Base-by-base conservation (phyloP, 2,888 invertebrate genomes). In the Cerceris rybyensis region DNA sequence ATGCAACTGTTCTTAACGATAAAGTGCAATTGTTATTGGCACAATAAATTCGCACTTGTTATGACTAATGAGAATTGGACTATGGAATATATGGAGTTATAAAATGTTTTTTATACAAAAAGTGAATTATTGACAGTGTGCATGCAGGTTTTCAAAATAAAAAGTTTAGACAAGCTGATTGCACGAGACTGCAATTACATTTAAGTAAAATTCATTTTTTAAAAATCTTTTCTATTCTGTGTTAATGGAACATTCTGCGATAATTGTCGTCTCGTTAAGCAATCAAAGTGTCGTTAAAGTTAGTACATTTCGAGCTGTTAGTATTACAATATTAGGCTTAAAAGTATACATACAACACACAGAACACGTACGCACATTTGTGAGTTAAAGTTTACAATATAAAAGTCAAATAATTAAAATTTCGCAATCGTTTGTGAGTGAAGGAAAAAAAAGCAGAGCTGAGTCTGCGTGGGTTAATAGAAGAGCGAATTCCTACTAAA, bases 401-500 rank as follows among this genome's bases (percentile, higher is more conserved):
- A 28, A 28, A 28, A 28, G 1, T 28, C 4, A 4, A 28, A 2
- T 28, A 28, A 28, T 28, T 28, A 28, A 28, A 28, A 28, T 4
- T 28, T 28, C 28, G 28, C 28, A 2, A 28, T 28, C 28, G 28
- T 28, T 2, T 14, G 52, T 39, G 55, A 72, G 60, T 66, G 67
- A 46, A 58, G 65, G 52, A 64, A 49, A 46, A 49, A 46, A 42
- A 58, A 73, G 4, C 28, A 28, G 28, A 28, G 28, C 28, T 1
- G 2, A 28, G 28, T 63, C 65, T 28, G 63, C 54, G 72, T 69
- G 66, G 59, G 79, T 83, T 83, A 84, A 71, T 73, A 73, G 73
- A 81, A 80, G 80, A 83, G 75, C 72, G 68, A 85, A 65, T 83
- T 83, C 81, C 79, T 85, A 84, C 81, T 83, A 84, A 84, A 78